A percentile compares a stretch with the other conserved stretches of the same genome.
phyloP scores from a whole-genome alignment of 2,888 invertebrate genomes.

The Cantharis lateralis region DNA sequence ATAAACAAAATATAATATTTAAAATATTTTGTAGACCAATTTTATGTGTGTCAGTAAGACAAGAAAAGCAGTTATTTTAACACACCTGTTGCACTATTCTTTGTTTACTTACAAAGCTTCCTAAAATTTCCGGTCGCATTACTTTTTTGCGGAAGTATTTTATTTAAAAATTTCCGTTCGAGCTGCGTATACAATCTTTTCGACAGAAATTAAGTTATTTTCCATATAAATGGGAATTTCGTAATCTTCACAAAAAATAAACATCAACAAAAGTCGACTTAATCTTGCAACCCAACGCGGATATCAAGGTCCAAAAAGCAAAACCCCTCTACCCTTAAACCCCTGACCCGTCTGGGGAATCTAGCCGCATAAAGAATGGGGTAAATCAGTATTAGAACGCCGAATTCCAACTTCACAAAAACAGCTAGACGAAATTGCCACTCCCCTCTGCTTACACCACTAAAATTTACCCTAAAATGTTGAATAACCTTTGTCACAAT shows the following conservation, averaged over 20 bases:
- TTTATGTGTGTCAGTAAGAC: conserved; percentile 29
- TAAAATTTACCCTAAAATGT: conserved; percentile 3
- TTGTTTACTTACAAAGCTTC: conserved; percentile 18
- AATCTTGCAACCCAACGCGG: conserved; percentile 28
- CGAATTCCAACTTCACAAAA: conserved; percentile 34
- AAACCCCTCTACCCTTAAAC: conserved; percentile 17
- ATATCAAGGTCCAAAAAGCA: conserved; percentile 22
- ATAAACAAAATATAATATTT: not conserved
- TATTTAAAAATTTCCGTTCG: not conserved
- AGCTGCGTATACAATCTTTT: not conserved
- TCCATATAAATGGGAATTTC: not conserved
- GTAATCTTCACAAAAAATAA: not conserved
- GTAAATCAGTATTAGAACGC: conserved; percentile 33
- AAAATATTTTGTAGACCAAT: not conserved
- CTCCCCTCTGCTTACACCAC: conserved; percentile 7
- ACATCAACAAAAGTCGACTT: conserved; percentile 12
- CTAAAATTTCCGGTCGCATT: conserved; percentile 21
- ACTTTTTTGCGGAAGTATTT: conserved; percentile 1
- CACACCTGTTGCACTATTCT: conserved; percentile 25
- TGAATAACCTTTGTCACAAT: conserved; percentile 5
- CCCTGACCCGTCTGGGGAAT: conserved; percentile 33
- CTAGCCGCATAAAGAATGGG: conserved; percentile 28
- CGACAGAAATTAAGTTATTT: not conserved
- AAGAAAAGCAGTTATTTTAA: conserved; percentile 23
- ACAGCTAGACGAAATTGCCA: conserved; percentile 23